Base-by-base conservation (phyloP, 2,797 vertebrate species). In the Channallabes apus region DNA sequence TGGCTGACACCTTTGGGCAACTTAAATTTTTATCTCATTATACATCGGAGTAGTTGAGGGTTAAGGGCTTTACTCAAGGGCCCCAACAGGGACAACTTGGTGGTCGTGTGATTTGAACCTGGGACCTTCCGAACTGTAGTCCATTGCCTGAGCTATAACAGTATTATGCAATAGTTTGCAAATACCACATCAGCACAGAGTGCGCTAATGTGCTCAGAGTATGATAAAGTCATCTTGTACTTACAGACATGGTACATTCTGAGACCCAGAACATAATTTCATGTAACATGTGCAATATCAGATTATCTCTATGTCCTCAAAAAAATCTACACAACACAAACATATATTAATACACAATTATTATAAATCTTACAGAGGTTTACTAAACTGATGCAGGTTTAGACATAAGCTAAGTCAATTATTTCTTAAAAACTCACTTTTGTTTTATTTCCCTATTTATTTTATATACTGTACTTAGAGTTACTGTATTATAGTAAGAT, bases 91-190 rank as follows among this genome's bases (percentile, higher is more conserved):
- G 2, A 51, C 46, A 51, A 51, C 46, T 51, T 51, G 11, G 46
- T 12, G 9, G 46, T 46, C 2, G 2, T 46, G 8, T 8, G 41
- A 46, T 46, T 51, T 51, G 46, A 12, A 51, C 46, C 9, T 51
- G 46, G 46, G 46, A 51, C 46, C 11, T 51, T 51, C 46, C 11
- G 11, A 51, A 51, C 2, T 12, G 11, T 12, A 46, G 41, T 46
- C 41, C 41, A 46, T 2, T 46, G 8, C 41, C 41, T 46, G 41
- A 46, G 41, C 41, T 46, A 46, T 5, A 62, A 20, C 71, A 24
- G n/a, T 84, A 61, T 75, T 75, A 62, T 35, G 71, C 59, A 83
- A 76, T 18, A 29, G 14, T 29, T 54, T 75, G 71, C 18, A 83
- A 46, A 76, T 59, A 75, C 5, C 38, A 24, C n/a, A 22, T 32